Conservation (phyloP, 2,797 vertebrate genomes). For the Xenentodon cancila region DNA sequence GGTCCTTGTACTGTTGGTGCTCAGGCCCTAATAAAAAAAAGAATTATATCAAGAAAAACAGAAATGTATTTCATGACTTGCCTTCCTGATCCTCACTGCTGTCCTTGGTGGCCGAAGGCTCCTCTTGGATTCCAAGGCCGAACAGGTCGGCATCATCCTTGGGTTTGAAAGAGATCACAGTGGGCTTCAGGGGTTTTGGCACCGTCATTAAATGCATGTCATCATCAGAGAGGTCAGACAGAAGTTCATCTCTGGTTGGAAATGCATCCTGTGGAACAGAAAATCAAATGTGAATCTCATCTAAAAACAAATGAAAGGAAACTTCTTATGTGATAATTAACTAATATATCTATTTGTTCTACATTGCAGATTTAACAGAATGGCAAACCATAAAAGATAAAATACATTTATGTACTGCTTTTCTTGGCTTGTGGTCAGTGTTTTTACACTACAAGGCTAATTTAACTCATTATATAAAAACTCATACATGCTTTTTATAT, state of each 20-base stretch:
- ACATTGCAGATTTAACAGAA: too few species aligned
- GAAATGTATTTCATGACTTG: conserved; percentile 33
- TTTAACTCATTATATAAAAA: too few species aligned
- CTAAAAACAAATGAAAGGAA: neutral
- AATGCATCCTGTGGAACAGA: conserved; percentile 80
- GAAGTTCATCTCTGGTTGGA: conserved; percentile 87
- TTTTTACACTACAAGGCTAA: too few species aligned
- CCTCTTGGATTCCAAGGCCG: conserved; percentile 88
- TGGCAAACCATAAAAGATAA: too few species aligned
- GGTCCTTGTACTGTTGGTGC: too few species aligned
- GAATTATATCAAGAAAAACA: neutral
- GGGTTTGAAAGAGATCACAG: conserved; percentile 83
- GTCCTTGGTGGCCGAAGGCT: conserved; percentile 77
- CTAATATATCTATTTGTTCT: too few species aligned
- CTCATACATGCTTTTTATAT: too few species aligned
- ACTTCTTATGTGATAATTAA: too few species aligned
- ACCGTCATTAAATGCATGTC: conserved; percentile 77
- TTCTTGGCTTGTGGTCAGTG: too few species aligned
- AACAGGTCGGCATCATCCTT: conserved; percentile 91
- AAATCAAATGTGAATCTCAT: neutral
- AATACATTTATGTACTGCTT: too few species aligned
- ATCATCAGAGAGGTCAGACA: conserved; percentile 90
- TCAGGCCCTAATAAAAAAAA: too few species aligned
- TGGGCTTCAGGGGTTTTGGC: conserved; percentile 75
- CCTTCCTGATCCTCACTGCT: conserved; percentile 90